A percentile compares a stretch with the other conserved stretches of the same genome.
These are phyloP conservation scores for Napeogenes sylphis DNA, from an alignment of 2,888 invertebrate species.

Conservation along the genomic window DNA sequence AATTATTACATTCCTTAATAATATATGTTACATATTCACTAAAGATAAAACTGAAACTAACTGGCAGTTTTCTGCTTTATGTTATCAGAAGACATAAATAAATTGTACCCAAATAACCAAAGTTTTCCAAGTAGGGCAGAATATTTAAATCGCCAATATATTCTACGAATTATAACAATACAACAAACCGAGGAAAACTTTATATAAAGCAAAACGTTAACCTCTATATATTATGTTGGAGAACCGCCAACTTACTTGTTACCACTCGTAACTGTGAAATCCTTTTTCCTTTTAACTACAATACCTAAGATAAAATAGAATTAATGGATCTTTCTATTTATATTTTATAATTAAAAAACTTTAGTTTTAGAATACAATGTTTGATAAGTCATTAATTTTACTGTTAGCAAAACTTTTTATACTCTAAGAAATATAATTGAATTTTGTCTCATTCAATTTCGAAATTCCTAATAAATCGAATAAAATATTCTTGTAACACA, in stretches of 20 bases:
- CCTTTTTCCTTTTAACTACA: conserved; percentile 13
- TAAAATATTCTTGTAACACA: no score
- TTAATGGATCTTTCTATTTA: neutral
- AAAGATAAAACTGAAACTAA: no score
- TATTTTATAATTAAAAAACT: neutral
- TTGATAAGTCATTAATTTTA: neutral
- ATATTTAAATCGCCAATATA: neutral
- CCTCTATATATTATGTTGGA: conserved; percentile 17
- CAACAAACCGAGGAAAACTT: neutral
- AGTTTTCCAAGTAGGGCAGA: neutral
- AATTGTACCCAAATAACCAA: neutral
- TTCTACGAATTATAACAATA: conserved; percentile 1
- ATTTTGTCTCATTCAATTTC: no score
- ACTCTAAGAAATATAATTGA: no score
- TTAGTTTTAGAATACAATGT: no score
- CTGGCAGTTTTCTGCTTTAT: no score
- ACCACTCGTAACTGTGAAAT: conserved; percentile 17
- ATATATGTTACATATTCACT: no score
- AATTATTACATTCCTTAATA: no score
- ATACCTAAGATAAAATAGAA: conserved; percentile 3
- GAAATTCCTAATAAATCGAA: no score
- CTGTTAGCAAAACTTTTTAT: no score
- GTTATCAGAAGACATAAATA: no score
- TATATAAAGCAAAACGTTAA: neutral
- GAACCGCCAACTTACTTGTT: conserved; percentile 15